These are phyloP conservation scores for Drosophila azteca DNA, from an alignment of 1,140 invertebrate species.

Conservation along the genomic window DNA sequence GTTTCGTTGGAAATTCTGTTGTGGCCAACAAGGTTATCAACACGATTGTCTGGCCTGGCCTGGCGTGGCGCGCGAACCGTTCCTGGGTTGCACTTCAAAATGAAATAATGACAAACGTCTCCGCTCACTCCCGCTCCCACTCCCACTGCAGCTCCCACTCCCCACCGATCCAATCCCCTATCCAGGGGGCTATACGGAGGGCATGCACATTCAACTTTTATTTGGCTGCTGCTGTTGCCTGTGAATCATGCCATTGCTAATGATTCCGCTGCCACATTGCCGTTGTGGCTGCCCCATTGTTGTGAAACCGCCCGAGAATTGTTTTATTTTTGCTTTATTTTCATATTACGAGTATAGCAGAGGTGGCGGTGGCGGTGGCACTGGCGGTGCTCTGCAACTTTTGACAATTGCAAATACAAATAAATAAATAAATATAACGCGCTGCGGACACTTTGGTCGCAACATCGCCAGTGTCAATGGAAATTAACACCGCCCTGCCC, in stretches of 20 bases:
- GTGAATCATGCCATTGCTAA: slow-evolving; percentile 76
- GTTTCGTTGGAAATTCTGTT: slow-evolving; percentile 66
- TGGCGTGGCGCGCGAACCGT: slow-evolving; percentile 13
- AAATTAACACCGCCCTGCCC: slow-evolving; percentile 70
- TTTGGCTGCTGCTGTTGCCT: slow-evolving; percentile 22
- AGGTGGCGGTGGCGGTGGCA: neutral
- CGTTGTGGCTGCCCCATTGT: slow-evolving; percentile 48
- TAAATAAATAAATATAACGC: slow-evolving; percentile 66
- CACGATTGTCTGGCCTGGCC: slow-evolving; percentile 25
- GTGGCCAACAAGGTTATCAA: slow-evolving; percentile 79
- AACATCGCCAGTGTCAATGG: slow-evolving; percentile 73
- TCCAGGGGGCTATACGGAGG: neutral
- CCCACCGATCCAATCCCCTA: neutral
- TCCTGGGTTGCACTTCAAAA: slow-evolving; percentile 53
- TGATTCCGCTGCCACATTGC: slow-evolving; percentile 46
- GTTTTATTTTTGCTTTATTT: slow-evolving; percentile 46
- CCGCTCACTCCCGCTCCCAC: slow-evolving; percentile 15
- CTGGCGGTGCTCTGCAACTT: slow-evolving; percentile 27
- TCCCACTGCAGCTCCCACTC: too few species aligned
- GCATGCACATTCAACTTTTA: slow-evolving; percentile 17
- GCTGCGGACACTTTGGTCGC: slow-evolving; percentile 27
- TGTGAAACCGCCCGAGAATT: slow-evolving; percentile 62
- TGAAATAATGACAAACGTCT: slow-evolving; percentile 68
- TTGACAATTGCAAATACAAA: slow-evolving; percentile 65
- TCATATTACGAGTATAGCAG: slow-evolving; percentile 22